Evolutionary conservation across 2,113 vertebrate species (phyloP).

Genomic region (Calyptomena viridis): DNA sequence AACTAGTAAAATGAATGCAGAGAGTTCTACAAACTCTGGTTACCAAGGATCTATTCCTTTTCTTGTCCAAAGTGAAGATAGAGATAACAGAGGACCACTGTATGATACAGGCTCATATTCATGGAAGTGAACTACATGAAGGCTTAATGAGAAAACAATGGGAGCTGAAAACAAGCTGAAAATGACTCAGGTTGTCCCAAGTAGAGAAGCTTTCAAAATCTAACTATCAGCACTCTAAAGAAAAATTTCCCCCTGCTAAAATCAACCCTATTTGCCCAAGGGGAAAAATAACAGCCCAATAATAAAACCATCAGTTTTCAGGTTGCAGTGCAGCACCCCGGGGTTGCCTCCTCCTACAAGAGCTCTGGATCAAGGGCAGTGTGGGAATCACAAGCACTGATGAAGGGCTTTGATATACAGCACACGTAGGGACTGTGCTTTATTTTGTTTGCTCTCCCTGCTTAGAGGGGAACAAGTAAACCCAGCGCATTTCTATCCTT

Average conservation of each 20-base stretch:
- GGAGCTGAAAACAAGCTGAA: not conserved
- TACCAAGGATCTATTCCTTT: not conserved
- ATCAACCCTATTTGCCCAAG: not conserved
- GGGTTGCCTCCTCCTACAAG: not conserved
- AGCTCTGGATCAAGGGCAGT: not conserved
- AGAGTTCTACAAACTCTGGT: not conserved
- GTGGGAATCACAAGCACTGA: not conserved
- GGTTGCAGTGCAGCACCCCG: not conserved
- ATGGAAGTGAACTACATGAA: not conserved
- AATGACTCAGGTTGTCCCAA: not conserved
- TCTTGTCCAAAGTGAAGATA: not conserved
- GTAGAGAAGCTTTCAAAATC: not conserved
- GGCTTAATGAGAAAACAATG: not conserved
- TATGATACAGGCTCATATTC: not conserved
- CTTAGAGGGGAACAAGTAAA: not conserved
- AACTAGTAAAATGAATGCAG: not conserved
- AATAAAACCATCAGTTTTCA: not conserved
- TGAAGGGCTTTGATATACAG: not conserved
- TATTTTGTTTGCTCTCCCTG: not conserved
- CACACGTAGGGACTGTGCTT: not conserved
- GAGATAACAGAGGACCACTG: not conserved
- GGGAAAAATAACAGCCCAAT: not conserved
- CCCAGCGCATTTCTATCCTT: not conserved
- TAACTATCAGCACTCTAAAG: not conserved
- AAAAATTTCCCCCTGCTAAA: not conserved